Percentiles rank a stretch among this genome's conserved stretches.
Evolutionary conservation across 2,797 vertebrate species (phyloP).

Genomic region (Chelonia mydas): DNA sequence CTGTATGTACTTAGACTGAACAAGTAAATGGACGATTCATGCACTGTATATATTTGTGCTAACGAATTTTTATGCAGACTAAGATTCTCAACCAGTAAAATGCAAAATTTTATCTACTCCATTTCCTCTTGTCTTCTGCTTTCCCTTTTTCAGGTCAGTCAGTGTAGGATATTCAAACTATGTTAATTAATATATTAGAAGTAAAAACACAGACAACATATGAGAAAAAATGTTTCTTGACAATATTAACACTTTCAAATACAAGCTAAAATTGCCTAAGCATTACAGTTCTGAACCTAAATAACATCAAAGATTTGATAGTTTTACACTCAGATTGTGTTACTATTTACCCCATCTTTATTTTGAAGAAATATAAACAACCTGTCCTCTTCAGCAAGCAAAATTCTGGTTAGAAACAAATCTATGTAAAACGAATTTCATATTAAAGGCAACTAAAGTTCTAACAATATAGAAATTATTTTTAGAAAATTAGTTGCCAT

Average conservation of each 20-base stretch:
- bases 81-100: background rate
- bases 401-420: background rate
- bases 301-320: background rate
- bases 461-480: background rate
- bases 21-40: background rate
- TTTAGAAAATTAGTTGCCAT: constrained; percentile 20
- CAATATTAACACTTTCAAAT: background rate
- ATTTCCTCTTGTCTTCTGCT: background rate
- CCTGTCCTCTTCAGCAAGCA: background rate
- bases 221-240: background rate
- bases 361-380: background rate
- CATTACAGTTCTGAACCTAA: background rate
- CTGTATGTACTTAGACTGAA: background rate
- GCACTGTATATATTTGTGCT: background rate
- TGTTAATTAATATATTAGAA: background rate
- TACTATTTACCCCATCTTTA: background rate
- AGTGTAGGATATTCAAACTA: background rate
- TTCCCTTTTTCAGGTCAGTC: background rate
- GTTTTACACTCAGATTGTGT: background rate
- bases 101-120: background rate
- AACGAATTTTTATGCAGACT: background rate
- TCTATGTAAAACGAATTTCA: background rate
- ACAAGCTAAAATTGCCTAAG: background rate
- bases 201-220: background rate
- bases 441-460: background rate